Percentiles rank a stretch among this genome's conserved stretches.
These are phyloP conservation scores for Hirtodrosophila confusa DNA, from an alignment of 2,888 invertebrate species.

Conservation along the genomic window DNA sequence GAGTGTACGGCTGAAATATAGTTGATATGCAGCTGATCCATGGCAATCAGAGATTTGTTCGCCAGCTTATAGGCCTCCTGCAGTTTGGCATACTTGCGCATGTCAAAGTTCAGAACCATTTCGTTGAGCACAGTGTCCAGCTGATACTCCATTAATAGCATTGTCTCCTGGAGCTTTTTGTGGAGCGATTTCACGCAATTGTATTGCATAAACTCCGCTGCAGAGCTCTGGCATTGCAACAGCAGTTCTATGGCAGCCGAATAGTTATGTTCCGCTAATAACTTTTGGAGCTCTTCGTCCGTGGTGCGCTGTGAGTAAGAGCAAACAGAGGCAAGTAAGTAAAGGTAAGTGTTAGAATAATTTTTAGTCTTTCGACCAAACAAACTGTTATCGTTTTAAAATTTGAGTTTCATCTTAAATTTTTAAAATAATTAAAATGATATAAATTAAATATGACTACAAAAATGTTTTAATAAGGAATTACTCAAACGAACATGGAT, in stretches of 20 bases:
- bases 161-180: constrained; percentile 94
- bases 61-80: constrained; percentile 94
- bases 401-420: too few relatives aligned
- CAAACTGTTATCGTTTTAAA: too few relatives aligned
- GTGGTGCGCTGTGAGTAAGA: constrained; percentile 85
- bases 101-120: constrained; percentile 89
- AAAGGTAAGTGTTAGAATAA: too few relatives aligned
- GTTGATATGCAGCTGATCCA: constrained; percentile 98
- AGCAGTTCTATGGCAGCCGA: constrained; percentile 95
- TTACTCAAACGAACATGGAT: too few relatives aligned
- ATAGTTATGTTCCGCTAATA: constrained; percentile 93
- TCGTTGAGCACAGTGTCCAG: constrained; percentile 93
- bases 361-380: too few relatives aligned
- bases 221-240: constrained; percentile 93
- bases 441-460: too few relatives aligned
- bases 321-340: too few relatives aligned
- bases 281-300: constrained; percentile 92
- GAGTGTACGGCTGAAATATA: constrained; percentile 96
- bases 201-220: constrained; percentile 93
- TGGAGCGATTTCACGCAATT: constrained; percentile 95
- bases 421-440: too few relatives aligned
- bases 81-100: constrained; percentile 91
- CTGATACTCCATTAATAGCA: constrained; percentile 95
- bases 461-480: too few relatives aligned
- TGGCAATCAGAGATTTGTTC: constrained; percentile 95